Base-by-base conservation (phyloP, 1,140 invertebrate species). In the Temnothorax longispinosus region DNA sequence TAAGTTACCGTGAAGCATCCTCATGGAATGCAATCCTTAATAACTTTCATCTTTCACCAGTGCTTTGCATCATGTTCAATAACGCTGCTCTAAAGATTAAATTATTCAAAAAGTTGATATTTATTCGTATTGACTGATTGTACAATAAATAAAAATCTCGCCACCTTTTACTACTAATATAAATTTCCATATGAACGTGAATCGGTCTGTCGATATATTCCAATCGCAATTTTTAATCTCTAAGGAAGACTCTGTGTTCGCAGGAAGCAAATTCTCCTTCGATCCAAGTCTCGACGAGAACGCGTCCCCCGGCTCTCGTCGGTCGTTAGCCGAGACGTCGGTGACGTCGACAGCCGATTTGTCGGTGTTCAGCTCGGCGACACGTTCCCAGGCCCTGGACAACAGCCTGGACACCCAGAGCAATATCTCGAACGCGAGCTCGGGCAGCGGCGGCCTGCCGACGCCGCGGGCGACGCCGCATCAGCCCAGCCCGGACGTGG, bases 281-380 rank as follows among this genome's bases (percentile, higher is more conserved):
- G 97, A 97, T 93, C 96, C 96, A 47, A 97, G 96, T 91, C 96
- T 97, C 71, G 97, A 97, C 71, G 97, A 97, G 87, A 96, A 96
- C 56, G 96, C 96, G 92, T 97, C 97, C 72, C 94, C 97, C 32
- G 97, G 97, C 32, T 98, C 97, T 6, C 95, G 97, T 77, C 96
- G 97, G 32, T 98, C 97, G 41, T 95, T 98, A 52, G 97, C 97
- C 15, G 97, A 98, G 89, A 98, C 98, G 3, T 98, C 97, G 76
- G 97, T 98, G 27, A 98, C 97, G 1, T 98, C 98, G 13, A 98
- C 97, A 4, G 97, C 97, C 2, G 97, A 98, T 94, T 94, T 98
- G 32, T 98, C 97, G 84, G 97, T 98, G 64, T 97, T 98, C 94
- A 98, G 97, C 50, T 97, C 97, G 85, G 95, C 96, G 10, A 97